phyloP scores from a whole-genome alignment of 2,797 vertebrate genomes.

The Galaxias olidus region DNA sequence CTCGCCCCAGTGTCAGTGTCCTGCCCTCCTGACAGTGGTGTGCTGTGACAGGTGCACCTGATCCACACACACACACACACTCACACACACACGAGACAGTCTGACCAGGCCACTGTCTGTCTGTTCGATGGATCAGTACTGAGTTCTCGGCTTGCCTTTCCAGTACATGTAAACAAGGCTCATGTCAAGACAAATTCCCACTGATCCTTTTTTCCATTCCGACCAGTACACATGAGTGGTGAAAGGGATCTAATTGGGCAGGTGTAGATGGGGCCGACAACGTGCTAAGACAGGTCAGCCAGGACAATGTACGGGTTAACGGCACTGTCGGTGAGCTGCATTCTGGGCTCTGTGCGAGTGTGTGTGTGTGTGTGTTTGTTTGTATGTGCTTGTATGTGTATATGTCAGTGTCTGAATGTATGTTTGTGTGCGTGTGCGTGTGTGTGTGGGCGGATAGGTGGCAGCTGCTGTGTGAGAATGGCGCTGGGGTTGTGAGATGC shows the following conservation, averaged over 20 bases:
- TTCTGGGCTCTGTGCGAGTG: conserved; percentile 8
- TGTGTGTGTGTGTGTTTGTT: conserved; percentile 38
- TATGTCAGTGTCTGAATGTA: conserved; percentile 34
- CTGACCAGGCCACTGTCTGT: conserved; percentile 31
- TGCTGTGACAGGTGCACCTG: conserved; percentile 74
- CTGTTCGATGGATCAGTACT: conserved; percentile 32
- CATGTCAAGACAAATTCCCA: background rate
- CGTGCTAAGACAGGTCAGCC: conserved; percentile 2
- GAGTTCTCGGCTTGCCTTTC: conserved; percentile 26
- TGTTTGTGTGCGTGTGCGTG: conserved; percentile 3
- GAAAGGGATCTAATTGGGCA: conserved; percentile 15
- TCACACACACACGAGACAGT: conserved; percentile 43
- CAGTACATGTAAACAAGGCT: conserved; percentile 13
- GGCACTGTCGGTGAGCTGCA: background rate
- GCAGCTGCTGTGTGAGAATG: conserved; percentile 45
- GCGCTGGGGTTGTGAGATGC: conserved; percentile 56
- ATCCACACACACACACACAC: conserved; percentile 36
- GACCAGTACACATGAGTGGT: background rate
- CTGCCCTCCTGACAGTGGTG: conserved; percentile 64
- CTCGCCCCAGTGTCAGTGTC: conserved; percentile 65
- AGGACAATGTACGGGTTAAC: background rate
- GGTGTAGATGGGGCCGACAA: conserved; percentile 24
- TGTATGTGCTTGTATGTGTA: conserved; percentile 14
- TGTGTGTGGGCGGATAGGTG: conserved; percentile 44
- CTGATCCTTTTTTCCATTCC: too few relatives aligned